phyloP scores from a whole-genome alignment of 2,888 invertebrate species.

The Yponomeuta plumbellus region DNA sequence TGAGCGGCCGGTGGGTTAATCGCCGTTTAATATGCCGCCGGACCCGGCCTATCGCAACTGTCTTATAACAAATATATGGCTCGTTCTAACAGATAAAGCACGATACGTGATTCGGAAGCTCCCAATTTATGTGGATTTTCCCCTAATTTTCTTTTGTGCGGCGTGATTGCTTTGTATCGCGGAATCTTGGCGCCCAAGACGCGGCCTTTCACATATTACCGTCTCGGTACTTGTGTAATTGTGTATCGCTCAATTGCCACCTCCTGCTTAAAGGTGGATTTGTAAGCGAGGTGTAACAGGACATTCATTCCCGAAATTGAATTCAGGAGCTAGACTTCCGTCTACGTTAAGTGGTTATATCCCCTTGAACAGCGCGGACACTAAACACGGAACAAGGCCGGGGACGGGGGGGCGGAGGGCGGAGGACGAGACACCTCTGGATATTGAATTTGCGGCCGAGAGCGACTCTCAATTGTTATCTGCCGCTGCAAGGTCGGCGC shows the following conservation, averaged over 20 bases:
- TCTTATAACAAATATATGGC: conserved; percentile 37
- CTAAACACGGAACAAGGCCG: conserved; percentile 50
- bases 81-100: conserved; percentile 38
- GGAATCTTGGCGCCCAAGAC: conserved; percentile 17
- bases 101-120: conserved; percentile 41
- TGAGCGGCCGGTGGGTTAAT: conserved; percentile 69
- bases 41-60: conserved; percentile 47
- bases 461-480: conserved; percentile 70
- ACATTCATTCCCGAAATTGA: conserved; percentile 53
- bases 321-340: conserved; percentile 64
- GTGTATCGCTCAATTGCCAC: neutral
- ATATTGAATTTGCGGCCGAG: conserved; percentile 71
- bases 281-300: neutral
- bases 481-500: conserved; percentile 67
- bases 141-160: conserved; percentile 33
- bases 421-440: conserved; percentile 61
- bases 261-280: neutral
- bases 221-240: neutral
- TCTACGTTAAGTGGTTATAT: conserved; percentile 73
- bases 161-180: conserved; percentile 14
- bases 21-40: conserved; percentile 69
- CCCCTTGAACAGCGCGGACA: conserved; percentile 51
- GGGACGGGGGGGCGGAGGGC: conserved; percentile 27
- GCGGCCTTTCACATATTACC: conserved; percentile 20
- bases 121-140: conserved; percentile 29